Base-by-base conservation (phyloP, 2,797 vertebrate species). In the Buceros bicornis region DNA sequence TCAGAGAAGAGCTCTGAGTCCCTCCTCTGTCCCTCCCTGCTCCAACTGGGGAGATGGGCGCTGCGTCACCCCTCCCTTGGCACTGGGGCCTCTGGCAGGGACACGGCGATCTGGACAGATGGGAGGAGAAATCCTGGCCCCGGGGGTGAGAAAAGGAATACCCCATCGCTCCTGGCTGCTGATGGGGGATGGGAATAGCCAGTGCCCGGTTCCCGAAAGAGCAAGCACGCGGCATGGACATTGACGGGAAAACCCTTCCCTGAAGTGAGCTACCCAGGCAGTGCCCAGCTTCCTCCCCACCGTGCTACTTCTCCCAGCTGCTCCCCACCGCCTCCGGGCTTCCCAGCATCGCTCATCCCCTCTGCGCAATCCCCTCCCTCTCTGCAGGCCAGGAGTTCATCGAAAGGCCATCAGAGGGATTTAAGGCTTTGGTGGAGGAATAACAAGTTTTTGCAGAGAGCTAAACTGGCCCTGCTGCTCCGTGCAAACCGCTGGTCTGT, bases 211-310 rank as follows among this genome's bases (percentile, higher is more conserved):
- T 83, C 60, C 64, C 85, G 73, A 2, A 50, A 79, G 77, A 53
- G 61, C 0, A 0, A 42, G 72, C 54, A 35, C 64, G 16, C 20
- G 17, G 77, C 33, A 29, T 7, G 66, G 76, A 17, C 43, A 21
- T 1, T 19, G 74, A 7, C 1, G 20, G 81, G 65, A 61, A 84
- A 84, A 37, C 33, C 71, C 43, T 40, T 2, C 25, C 37, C 48
- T 33, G 53, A 11, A 69, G 56, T 1, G 1, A 53, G 26, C 0
- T 0, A 33, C 11, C 25, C 1, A 2, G 64, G 28, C 76, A 70
- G n/a, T 0, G 1, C 5, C 57, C 6, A 3, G 8, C 18, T 66
- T 48, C 26, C 16, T 33, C 70, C 53, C 12, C 1, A 28, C 16
- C 2, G 0, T 10, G 17, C 76, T 21, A 1, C 72, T 65, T 15